phyloP scores from a whole-genome alignment of 2,888 invertebrate species.

The Vandiemenella viatica region DNA sequence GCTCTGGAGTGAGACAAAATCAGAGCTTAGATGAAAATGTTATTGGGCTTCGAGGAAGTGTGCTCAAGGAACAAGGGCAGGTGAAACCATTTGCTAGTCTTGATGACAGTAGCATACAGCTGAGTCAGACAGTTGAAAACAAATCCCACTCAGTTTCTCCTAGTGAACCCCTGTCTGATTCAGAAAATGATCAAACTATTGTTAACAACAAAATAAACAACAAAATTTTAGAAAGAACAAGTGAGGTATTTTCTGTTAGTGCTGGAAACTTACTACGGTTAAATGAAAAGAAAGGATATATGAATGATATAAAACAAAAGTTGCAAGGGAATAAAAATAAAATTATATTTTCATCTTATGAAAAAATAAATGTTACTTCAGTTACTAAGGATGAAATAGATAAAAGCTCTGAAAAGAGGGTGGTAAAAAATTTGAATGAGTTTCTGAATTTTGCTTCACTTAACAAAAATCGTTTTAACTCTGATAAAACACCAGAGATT shows the following conservation, averaged over 20 bases:
- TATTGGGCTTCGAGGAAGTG: slow-evolving; percentile 12
- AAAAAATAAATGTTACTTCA: slow-evolving; percentile 34
- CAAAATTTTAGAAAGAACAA: slow-evolving; percentile 1
- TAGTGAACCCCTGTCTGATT: slow-evolving; percentile 21
- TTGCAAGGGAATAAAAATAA: slow-evolving; percentile 32
- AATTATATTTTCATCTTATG: slow-evolving; percentile 41
- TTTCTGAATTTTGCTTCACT: slow-evolving; percentile 61
- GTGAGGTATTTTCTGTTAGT: slow-evolving; percentile 18
- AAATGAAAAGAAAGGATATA: slow-evolving; percentile 27
- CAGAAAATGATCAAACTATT: slow-evolving; percentile 22
- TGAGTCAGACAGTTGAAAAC: background rate
- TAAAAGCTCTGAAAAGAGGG: slow-evolving; percentile 30
- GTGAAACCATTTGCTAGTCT: slow-evolving; percentile 18
- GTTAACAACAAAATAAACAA: slow-evolving; percentile 12
- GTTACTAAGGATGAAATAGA: slow-evolving; percentile 28
- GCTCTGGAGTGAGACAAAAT: slow-evolving; percentile 44
- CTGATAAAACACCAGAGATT: slow-evolving; percentile 7
- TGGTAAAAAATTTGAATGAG: slow-evolving; percentile 71
- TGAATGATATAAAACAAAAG: slow-evolving; percentile 39
- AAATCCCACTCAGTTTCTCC: slow-evolving; percentile 21
- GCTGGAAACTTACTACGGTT: slow-evolving; percentile 27
- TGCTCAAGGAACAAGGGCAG: slow-evolving; percentile 7
- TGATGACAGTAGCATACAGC: slow-evolving; percentile 15
- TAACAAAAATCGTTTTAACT: slow-evolving; percentile 35
- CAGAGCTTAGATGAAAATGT: slow-evolving; percentile 61